phyloP scores from a whole-genome alignment of 2,888 invertebrate species.

The Ichneumon xanthorius region DNA sequence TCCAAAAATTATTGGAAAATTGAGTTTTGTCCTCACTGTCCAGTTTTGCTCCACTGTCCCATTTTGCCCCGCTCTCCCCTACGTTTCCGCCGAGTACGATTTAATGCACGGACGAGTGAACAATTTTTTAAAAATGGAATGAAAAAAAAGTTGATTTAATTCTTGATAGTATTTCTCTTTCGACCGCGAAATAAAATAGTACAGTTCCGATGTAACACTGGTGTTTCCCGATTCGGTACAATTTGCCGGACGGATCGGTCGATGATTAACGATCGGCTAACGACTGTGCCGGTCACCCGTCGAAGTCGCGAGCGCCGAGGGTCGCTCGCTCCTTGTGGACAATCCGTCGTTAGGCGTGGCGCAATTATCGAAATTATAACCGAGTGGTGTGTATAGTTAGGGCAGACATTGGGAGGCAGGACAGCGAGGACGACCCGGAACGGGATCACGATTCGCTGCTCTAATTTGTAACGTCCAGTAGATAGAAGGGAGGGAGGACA shows the following conservation, averaged over 20 bases:
- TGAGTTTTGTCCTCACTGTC: no score
- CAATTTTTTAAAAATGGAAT: no score
- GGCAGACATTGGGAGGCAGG: constrained; percentile 28
- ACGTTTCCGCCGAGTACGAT: neutral
- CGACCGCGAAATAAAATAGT: neutral
- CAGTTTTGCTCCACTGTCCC: no score
- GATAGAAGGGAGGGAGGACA: constrained; percentile 18
- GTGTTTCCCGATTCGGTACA: neutral
- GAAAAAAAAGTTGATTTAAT: no score
- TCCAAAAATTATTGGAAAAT: no score
- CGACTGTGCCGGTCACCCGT: neutral
- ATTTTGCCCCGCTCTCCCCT: no score
- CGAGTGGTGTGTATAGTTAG: constrained; percentile 33
- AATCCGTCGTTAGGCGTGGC: constrained; percentile 67
- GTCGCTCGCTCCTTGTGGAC: constrained; percentile 51
- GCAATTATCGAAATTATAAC: constrained; percentile 66
- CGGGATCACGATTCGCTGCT: constrained; percentile 63
- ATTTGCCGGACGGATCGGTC: neutral
- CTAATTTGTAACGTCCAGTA: constrained; percentile 75
- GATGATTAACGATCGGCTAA: neutral
- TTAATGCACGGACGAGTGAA: neutral
- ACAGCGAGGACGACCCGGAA: constrained; percentile 17
- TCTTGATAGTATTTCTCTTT: neutral
- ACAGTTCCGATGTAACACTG: neutral
- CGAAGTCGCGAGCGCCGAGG: constrained; percentile 11